Percentiles rank a stretch among this genome's conserved stretches.
phyloP scores from a whole-genome alignment of 2,113 vertebrate species.

The Prunella fulvescens region DNA sequence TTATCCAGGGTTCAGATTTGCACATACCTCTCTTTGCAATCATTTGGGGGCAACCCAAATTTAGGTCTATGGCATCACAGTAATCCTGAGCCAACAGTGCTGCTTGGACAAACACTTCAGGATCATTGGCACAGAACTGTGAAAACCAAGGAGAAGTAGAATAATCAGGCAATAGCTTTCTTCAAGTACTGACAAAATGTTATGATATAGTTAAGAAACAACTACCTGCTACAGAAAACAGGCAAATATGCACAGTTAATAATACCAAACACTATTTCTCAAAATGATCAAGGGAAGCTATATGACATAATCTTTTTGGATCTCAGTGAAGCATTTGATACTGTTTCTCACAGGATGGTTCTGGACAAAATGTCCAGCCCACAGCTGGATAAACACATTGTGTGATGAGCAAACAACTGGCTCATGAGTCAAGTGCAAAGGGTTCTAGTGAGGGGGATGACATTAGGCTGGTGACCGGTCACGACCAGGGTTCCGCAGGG shows the following conservation, averaged over 20 bases:
- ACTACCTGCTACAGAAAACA: background rate
- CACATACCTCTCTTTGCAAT: constrained; percentile 93
- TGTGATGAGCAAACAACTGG: background rate
- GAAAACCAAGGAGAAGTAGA: constrained; percentile 10
- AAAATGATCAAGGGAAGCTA: background rate
- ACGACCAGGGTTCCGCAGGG: accelerated
- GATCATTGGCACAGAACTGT: constrained; percentile 98
- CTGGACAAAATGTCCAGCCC: background rate
- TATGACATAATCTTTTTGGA: background rate
- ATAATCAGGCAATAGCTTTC: background rate
- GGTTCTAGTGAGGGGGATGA: background rate
- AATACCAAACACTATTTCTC: background rate
- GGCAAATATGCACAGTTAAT: background rate
- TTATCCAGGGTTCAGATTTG: background rate
- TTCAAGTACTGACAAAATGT: background rate
- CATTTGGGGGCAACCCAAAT: constrained; percentile 97
- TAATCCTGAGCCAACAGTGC: constrained; percentile 90
- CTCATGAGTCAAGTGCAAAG: background rate
- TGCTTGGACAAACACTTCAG: constrained; percentile 92
- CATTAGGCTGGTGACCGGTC: background rate
- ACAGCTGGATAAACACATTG: background rate
- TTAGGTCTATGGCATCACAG: constrained; percentile 94
- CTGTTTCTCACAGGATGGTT: background rate
- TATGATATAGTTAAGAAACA: background rate
- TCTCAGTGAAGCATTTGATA: background rate